These are phyloP conservation scores for Xenops minutus DNA, from an alignment of 2,797 vertebrate species.

Conservation along the genomic window DNA sequence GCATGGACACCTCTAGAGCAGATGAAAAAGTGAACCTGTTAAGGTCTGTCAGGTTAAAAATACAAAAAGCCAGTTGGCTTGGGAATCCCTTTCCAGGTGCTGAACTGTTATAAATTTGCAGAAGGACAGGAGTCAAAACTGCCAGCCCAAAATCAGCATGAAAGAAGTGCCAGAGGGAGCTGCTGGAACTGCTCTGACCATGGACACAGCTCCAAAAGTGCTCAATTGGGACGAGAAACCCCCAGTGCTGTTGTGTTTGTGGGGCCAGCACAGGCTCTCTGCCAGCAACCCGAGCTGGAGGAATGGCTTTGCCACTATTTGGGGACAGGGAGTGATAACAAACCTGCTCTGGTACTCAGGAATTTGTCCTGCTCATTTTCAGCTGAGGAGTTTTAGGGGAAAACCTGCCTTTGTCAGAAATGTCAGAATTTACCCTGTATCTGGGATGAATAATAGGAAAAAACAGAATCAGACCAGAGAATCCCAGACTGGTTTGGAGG, in stretches of 20 bases:
- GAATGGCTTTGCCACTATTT: neutral
- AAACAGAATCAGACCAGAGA: neutral
- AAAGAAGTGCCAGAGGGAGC: neutral
- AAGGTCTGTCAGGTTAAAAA: neutral
- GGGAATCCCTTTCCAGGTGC: neutral
- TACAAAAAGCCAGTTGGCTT: neutral
- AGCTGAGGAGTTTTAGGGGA: neutral
- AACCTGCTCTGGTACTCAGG: neutral
- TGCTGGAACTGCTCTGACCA: neutral
- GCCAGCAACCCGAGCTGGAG: neutral
- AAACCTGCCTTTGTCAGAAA: neutral
- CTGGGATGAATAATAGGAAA: neutral
- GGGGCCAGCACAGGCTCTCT: neutral
- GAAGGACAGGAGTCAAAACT: fast-evolving
- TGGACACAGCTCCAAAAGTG: neutral
- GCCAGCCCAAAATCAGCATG: too few relatives aligned
- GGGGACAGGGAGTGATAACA: neutral
- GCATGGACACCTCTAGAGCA: neutral
- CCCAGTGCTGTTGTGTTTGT: neutral
- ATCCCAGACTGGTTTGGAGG: neutral
- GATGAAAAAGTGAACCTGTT: neutral
- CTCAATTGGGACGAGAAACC: neutral
- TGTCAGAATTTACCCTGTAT: neutral
- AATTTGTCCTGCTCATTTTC: neutral
- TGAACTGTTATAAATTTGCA: neutral